Evolutionary conservation across 2,113 vertebrate genomes (phyloP), one percentile per base, ranked within the genome.

Genomic region (Scomber scombrus): DNA sequence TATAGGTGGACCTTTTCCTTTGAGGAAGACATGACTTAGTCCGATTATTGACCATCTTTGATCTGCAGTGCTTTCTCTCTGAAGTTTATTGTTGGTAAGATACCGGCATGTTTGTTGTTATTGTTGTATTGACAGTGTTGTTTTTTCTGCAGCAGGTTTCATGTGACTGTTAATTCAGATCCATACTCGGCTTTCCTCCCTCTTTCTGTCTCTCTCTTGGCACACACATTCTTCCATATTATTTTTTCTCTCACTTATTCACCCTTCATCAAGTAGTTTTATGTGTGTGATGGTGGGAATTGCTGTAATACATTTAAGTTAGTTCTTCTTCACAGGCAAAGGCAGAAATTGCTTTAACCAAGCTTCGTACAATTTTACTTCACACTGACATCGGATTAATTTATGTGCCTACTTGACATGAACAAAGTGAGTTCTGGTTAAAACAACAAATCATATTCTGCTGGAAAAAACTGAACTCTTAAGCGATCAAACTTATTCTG

Each of bases 11-110:
- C 34, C n/a, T 50, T 29, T 8, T 15, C 31, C 14, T 13, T 29
- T 19, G 2, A 18, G 46, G 46, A 9, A 66, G 47, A 54, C 45
- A 68, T 70, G 78, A 60, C 62, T 66, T 51, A 29, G 21, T 11
- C 11, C 11, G 50, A 61, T 11, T 6, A 14, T 3, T 66, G n/a
- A 68, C 19, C 73, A 43, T 49, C 71, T 43, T 52, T 63, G 7
- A n/a, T 54, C 34, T 1, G 26, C 67, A 40, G 67, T 54, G 23
- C 57, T 15, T 69, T 13, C 45, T 60, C 52, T 51, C 56, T 77
- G 58, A 90, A 90, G 66, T 90, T 91, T 52, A 73, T 79, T 70
- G 13, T 57, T 64, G 84, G 80, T 92, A 86, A 88, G 89, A 76
- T 71, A 18, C 43, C 23, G 1, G 21, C 14, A 55, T 50, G 47